Evolutionary conservation across 2,888 invertebrate genomes (phyloP).

Genomic region (Leucoma salicis): DNA sequence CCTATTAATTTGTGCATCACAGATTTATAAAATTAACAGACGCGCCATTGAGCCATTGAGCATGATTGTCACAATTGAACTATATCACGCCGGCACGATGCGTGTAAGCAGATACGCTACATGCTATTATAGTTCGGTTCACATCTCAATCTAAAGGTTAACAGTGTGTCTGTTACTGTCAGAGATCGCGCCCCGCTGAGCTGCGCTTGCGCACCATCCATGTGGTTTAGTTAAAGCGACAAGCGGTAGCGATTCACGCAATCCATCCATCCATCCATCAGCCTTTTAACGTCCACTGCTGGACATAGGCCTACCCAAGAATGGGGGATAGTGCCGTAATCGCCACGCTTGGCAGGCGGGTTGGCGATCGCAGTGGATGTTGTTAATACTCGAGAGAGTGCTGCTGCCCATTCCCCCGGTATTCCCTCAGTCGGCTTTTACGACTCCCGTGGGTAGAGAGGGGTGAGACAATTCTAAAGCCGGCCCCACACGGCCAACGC

Average conservation of each 20-base stretch:
- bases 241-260: constrained; percentile 16
- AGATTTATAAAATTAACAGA: constrained; percentile 3
- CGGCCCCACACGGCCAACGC: too few species aligned
- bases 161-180: constrained; percentile 79
- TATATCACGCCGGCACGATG: constrained; percentile 20
- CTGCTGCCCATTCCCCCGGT: too few species aligned
- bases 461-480: too few species aligned
- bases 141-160: constrained; percentile 81
- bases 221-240: constrained; percentile 21
- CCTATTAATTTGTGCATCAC: not conserved
- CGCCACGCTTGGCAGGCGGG: too few species aligned
- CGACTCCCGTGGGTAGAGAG: too few species aligned
- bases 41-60: constrained; percentile 1
- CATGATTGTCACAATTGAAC: constrained; percentile 27
- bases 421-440: too few species aligned
- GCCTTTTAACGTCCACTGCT: too few species aligned
- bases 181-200: constrained; percentile 77
- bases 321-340: too few species aligned
- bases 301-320: too few species aligned
- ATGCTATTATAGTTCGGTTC: constrained; percentile 73
- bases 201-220: constrained; percentile 51
- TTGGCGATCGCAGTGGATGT: too few species aligned
- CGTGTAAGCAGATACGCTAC: constrained; percentile 22
- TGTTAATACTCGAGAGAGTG: too few species aligned
- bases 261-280: too few species aligned